Evolutionary conservation across 2,797 vertebrate genomes (phyloP).

Genomic region (Nasua narica): DNA sequence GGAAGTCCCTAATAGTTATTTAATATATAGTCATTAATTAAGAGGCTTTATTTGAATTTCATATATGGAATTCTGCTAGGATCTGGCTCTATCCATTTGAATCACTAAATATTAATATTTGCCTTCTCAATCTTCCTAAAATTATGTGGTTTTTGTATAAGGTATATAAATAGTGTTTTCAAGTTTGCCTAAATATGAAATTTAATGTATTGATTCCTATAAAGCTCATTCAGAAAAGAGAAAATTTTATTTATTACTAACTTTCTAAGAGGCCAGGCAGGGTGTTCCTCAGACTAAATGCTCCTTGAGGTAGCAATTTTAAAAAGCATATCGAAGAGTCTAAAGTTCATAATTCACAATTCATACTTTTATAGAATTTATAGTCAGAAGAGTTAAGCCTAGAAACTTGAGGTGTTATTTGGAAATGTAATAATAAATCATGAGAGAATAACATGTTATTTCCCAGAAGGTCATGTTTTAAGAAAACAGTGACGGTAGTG

Average conservation of each 20-base stretch:
- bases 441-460: neutral
- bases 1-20: neutral
- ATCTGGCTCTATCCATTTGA: neutral
- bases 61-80: neutral
- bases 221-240: neutral
- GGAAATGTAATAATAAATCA: constrained; percentile 42
- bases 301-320: neutral
- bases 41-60: neutral
- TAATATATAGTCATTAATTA: neutral
- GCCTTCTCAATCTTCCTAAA: neutral
- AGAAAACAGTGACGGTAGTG: constrained; percentile 6
- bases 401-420: constrained; percentile 37
- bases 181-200: neutral
- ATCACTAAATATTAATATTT: neutral
- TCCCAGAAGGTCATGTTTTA: constrained; percentile 31
- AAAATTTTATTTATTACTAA: constrained; percentile 40
- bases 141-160: neutral
- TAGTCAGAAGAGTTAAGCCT: neutral
- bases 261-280: neutral
- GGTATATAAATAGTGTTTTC: neutral
- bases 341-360: neutral
- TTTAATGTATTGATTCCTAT: neutral
- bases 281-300: neutral
- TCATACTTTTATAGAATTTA: constrained; percentile 42
- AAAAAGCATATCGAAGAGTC: neutral